A percentile compares a stretch with the other conserved stretches of the same genome.
These are phyloP conservation scores for Paralvinella palmiformis DNA, from an alignment of 1,140 invertebrate genomes.

Conservation along the genomic window DNA sequence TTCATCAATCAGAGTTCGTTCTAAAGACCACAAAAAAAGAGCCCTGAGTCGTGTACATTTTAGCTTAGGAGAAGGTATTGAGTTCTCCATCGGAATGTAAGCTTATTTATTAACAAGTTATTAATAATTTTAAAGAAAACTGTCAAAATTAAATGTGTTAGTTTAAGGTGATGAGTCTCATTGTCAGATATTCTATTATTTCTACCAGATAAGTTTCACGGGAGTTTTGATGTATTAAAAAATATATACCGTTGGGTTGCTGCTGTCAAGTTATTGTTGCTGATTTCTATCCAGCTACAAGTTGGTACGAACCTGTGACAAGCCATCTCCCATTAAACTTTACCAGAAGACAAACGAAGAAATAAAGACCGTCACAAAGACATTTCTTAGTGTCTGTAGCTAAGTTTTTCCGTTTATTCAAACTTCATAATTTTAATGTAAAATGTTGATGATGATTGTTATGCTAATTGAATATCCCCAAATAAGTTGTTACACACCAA, in stretches of 20 bases:
- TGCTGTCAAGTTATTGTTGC: no score
- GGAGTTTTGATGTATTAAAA: no score
- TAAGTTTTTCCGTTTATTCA: no score
- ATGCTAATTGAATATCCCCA: no score
- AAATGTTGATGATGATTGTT: no score
- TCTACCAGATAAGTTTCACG: background rate
- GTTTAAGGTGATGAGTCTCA: background rate
- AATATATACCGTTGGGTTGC: no score
- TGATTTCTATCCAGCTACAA: conserved; percentile 43
- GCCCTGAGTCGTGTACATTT: conserved; percentile 45
- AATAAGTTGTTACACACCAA: no score
- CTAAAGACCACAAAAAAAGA: conserved; percentile 51
- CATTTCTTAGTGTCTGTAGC: conserved; percentile 22
- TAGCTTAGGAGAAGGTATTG: conserved; percentile 44
- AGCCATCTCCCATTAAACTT: conserved; percentile 48
- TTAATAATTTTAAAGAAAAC: background rate
- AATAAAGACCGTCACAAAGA: conserved; percentile 44
- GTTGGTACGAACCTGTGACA: conserved; percentile 38
- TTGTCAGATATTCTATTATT: background rate
- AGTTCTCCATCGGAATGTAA: conserved; percentile 52
- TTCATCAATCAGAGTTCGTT: conserved; percentile 41
- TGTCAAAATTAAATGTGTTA: background rate
- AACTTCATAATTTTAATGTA: no score
- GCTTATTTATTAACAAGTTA: conserved; percentile 20
- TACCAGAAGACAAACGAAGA: conserved; percentile 52